phyloP scores from a whole-genome alignment of 2,888 invertebrate genomes.

The Iselma pallidipennis region DNA sequence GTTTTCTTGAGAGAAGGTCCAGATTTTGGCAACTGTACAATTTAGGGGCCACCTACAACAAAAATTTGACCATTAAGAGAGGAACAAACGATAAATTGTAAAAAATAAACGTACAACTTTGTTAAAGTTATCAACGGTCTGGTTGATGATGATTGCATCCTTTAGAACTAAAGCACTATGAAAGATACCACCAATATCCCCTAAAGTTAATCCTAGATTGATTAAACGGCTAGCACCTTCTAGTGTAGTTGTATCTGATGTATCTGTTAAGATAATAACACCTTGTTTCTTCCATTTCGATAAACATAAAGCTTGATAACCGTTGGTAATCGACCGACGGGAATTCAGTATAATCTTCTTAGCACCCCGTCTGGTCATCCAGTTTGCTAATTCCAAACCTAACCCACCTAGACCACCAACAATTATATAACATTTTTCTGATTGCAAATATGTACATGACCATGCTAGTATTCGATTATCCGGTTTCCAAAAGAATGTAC shows the following conservation, averaged over 20 bases:
- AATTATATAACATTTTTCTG: constrained; percentile 69
- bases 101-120: too few relatives aligned
- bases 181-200: constrained; percentile 66
- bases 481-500: constrained; percentile 2
- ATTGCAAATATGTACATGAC: constrained; percentile 68
- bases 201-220: constrained; percentile 52
- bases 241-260: constrained; percentile 50
- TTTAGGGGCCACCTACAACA: constrained; percentile 1
- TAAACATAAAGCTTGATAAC: constrained; percentile 63
- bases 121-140: constrained; percentile 55
- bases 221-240: constrained; percentile 54
- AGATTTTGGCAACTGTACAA: constrained; percentile 13
- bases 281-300: constrained; percentile 33
- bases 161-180: constrained; percentile 64
- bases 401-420: constrained; percentile 74
- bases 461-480: constrained; percentile 7
- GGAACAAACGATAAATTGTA: too few relatives aligned
- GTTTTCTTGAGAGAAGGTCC: constrained; percentile 10
- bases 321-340: constrained; percentile 61
- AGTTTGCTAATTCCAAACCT: constrained; percentile 65
- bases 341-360: constrained; percentile 63
- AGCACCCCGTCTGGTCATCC: constrained; percentile 65
- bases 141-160: constrained; percentile 61
- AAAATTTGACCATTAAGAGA: too few relatives aligned
- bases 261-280: constrained; percentile 55